Evolutionary conservation across 1,140 invertebrate species (phyloP).

Genomic region (Amyelois transitella): DNA sequence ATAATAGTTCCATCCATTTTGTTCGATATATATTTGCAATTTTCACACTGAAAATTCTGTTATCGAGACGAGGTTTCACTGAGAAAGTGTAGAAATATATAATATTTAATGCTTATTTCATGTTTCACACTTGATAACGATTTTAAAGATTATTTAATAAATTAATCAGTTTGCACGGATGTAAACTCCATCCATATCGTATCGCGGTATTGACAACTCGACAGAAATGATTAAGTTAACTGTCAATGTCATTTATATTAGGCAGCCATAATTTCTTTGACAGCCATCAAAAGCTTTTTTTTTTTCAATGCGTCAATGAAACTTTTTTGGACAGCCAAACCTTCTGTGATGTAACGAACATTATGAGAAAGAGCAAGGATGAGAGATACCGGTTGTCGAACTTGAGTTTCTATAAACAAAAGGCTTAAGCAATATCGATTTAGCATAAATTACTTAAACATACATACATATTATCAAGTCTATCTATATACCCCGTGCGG

Average conservation of each 20-base stretch:
- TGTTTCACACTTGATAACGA: not conserved
- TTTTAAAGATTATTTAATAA: not conserved
- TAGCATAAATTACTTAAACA: no score
- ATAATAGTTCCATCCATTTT: slow-evolving; percentile 90
- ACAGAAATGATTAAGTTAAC: not conserved
- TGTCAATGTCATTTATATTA: not conserved
- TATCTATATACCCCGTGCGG: no score
- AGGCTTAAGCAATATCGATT: no score
- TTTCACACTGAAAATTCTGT: not conserved
- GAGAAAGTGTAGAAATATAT: not conserved
- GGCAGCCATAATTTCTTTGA: no score
- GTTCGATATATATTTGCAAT: not conserved
- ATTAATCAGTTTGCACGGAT: not conserved
- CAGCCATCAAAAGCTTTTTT: no score
- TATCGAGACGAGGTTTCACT: not conserved
- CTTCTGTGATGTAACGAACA: no score
- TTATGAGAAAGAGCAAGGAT: no score
- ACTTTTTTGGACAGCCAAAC: no score
- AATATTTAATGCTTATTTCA: not conserved
- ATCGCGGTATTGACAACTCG: not conserved
- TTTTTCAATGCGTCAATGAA: no score
- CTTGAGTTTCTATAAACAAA: no score
- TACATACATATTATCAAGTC: no score
- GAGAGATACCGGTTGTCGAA: no score
- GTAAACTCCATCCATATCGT: not conserved